phyloP scores from a whole-genome alignment of 2,888 invertebrate genomes.

The Nymphalis c-album region DNA sequence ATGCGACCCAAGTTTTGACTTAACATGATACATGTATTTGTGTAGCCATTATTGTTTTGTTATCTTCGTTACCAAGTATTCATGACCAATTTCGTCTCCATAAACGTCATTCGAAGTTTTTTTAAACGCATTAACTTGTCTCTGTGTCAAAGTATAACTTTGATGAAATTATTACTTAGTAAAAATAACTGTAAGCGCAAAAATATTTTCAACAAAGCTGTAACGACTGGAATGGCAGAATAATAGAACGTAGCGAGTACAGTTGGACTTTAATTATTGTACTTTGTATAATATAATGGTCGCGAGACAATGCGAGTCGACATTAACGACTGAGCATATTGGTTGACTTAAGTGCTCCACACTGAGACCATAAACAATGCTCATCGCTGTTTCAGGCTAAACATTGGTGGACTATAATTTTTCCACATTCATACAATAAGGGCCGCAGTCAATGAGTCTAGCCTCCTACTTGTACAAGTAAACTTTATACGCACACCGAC shows the following conservation, averaged over 20 bases:
- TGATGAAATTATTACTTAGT: neutral
- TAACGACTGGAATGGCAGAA: neutral
- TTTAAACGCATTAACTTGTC: no score
- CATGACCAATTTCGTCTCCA: neutral
- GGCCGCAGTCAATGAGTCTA: conserved; percentile 82
- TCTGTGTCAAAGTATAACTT: no score
- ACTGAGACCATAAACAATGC: conserved; percentile 73
- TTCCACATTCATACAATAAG: conserved; percentile 82
- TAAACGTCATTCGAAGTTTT: neutral
- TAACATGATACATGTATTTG: conserved; percentile 72
- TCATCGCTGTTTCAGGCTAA: conserved; percentile 76
- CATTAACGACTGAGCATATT: conserved; percentile 74
- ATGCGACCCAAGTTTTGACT: conserved; percentile 79
- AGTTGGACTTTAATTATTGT: conserved; percentile 65
- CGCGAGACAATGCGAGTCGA: conserved; percentile 65
- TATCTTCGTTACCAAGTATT: conserved; percentile 23
- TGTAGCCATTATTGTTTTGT: conserved; percentile 47
- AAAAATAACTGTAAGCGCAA: neutral
- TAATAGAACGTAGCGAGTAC: conserved; percentile 5
- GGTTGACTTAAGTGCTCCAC: conserved; percentile 72
- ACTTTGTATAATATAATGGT: conserved; percentile 71
- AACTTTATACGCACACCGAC: conserved; percentile 69
- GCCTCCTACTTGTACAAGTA: conserved; percentile 76
- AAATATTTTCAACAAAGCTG: neutral
- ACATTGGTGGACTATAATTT: conserved; percentile 77